Base-by-base conservation (phyloP, 2,888 invertebrate genomes). In the Aporophyla nigra region DNA sequence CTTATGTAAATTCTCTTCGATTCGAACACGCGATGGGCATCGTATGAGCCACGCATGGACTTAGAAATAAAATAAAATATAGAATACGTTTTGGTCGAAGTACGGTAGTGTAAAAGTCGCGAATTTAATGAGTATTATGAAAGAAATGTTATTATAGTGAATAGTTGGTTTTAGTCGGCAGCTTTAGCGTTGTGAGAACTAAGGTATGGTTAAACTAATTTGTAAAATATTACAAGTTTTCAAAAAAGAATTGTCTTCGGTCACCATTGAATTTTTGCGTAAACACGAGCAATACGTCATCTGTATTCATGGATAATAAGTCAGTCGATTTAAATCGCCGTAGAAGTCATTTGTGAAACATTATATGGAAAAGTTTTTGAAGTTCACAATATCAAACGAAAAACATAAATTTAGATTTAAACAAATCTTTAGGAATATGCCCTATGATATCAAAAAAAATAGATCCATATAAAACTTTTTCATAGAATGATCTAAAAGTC, bases 101-200 rank as follows among this genome's bases (percentile, higher is more conserved):
- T 49, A 73, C 63, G 71, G 72, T 83, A 83, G 83, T 54, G 58
- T 78, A 61, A 77, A 68, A 70, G 75, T 86, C 72, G 82, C 88
- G 86, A 86, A 87, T 86, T 86, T 86, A 86, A 86, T 70, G 84
- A 87, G 86, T 87, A 86, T 86, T 87, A 81, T 76, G 72, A 85
- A 80, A n/a, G 86, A 85, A 74, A 68, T 76, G 86, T 85, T 86
- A 63, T 76, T 66, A 77, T 83, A 83, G 87, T 71, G 65, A 69
- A 83, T 86, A 87, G 86, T 79, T 79, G 43, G 73, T 74, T 83
- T 74, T 87, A 83, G 74, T 73, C 74, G 84, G 77, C 86, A 86
- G 86, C 78, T 86, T 75, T 87, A 86, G 86, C 63, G 86, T 78
- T 85, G 85, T 82, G 82, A 69, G 68, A 54, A 51, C 21, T 80